Conservation (phyloP, 2,113 vertebrate genomes). For the Lichenostomus cassidix region DNA sequence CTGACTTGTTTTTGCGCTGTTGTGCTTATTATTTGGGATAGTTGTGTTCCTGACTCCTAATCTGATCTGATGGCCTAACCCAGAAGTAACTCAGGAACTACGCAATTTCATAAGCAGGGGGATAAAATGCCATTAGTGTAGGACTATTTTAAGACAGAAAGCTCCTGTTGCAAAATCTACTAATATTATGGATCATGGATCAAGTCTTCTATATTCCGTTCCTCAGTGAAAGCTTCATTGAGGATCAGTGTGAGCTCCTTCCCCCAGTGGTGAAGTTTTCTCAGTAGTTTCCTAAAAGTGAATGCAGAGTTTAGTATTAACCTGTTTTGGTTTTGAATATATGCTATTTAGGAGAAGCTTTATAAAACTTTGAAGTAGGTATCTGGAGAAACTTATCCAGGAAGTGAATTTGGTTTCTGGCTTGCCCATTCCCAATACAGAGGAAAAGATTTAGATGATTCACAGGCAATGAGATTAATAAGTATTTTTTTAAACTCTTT, state of each 20-base stretch:
- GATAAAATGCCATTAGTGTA: background rate
- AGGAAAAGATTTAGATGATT: background rate
- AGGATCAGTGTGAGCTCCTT: background rate
- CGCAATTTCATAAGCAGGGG: background rate
- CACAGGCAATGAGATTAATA: background rate
- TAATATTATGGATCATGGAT: background rate
- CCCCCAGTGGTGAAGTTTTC: accelerated
- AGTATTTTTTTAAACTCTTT: background rate
- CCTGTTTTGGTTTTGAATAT: background rate
- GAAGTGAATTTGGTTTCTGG: background rate
- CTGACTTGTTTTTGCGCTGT: background rate
- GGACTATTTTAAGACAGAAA: background rate
- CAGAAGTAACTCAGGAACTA: background rate
- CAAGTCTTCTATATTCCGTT: background rate
- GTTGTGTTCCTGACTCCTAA: background rate
- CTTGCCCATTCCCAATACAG: background rate
- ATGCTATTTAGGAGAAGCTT: background rate
- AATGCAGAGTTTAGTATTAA: background rate
- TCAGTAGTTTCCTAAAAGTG: background rate
- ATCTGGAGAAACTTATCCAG: background rate
- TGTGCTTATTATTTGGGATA: background rate
- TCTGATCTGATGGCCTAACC: background rate
- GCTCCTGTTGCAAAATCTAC: background rate
- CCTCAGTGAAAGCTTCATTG: background rate
- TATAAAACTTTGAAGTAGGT: background rate